Evolutionary conservation across 2,113 vertebrate genomes (phyloP).

Genomic region (Otocyon megalotis): DNA sequence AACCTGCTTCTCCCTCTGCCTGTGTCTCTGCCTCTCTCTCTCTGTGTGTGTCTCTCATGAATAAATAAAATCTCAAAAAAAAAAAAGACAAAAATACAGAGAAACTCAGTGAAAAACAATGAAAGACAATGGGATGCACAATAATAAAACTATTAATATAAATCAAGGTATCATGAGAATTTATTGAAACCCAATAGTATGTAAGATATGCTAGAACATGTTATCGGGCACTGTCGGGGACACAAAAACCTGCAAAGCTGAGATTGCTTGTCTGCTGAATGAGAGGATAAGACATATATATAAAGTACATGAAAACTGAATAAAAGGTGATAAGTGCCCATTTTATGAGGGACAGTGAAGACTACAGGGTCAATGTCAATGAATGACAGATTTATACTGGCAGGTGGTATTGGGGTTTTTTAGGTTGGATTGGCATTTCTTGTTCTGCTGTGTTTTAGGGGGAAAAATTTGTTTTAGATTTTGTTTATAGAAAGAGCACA

Average conservation of each 20-base stretch:
- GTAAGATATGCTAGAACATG: neutral
- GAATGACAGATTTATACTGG: neutral
- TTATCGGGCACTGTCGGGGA: neutral
- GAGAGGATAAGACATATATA: neutral
- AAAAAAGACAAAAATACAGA: too few species aligned
- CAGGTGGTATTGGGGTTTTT: neutral
- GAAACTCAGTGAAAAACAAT: neutral
- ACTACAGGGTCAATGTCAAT: neutral
- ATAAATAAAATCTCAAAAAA: too few species aligned
- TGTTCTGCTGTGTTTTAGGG: neutral
- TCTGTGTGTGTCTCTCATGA: too few species aligned
- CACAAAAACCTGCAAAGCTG: neutral
- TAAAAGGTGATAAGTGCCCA: neutral
- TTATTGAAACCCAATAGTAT: neutral
- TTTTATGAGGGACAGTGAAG: neutral
- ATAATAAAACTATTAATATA: neutral
- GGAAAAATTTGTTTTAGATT: neutral
- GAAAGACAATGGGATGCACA: neutral
- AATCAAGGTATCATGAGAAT: neutral
- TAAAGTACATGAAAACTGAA: neutral
- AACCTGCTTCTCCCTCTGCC: too few species aligned
- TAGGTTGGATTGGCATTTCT: neutral
- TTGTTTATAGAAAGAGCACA: neutral
- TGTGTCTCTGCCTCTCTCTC: too few species aligned
- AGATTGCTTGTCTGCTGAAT: neutral